phyloP scores from a whole-genome alignment of 2,888 invertebrate species.

The Nemapogon koenigi region DNA sequence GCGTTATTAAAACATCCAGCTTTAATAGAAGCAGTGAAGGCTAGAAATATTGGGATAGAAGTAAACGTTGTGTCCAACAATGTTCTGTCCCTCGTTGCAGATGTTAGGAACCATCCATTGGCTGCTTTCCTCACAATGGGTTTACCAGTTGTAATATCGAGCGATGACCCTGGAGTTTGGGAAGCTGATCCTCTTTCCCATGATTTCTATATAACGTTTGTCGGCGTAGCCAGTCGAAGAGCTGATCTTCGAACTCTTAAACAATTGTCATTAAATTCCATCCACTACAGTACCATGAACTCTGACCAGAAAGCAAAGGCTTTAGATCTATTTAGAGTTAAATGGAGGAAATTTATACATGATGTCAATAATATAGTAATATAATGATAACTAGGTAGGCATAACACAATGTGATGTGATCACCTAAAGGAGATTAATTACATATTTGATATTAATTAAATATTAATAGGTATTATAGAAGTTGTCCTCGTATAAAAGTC shows the following conservation, averaged over 20 bases:
- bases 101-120: constrained; percentile 80
- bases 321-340: constrained; percentile 26
- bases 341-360: constrained; percentile 38
- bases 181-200: constrained; percentile 75
- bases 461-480: no score
- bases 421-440: no score
- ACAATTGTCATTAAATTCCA: constrained; percentile 76
- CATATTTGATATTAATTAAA: no score
- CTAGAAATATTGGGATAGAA: constrained; percentile 73
- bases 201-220: constrained; percentile 80
- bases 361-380: no score
- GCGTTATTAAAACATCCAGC: constrained; percentile 76
- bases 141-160: constrained; percentile 76
- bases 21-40: constrained; percentile 60
- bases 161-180: constrained; percentile 84
- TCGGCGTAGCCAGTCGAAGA: constrained; percentile 73
- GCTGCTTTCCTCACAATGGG: constrained; percentile 69
- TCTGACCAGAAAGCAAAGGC: constrained; percentile 25
- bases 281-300: constrained; percentile 68
- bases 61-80: constrained; percentile 84
- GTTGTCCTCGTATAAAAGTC: no score
- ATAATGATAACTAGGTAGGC: no score
- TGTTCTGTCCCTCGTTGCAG: constrained; percentile 71
- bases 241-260: constrained; percentile 77
- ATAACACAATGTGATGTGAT: no score